Percentiles rank a stretch among this genome's conserved stretches.
Evolutionary conservation across 2,888 invertebrate species (phyloP).

Genomic region (Hymenopus coronatus): DNA sequence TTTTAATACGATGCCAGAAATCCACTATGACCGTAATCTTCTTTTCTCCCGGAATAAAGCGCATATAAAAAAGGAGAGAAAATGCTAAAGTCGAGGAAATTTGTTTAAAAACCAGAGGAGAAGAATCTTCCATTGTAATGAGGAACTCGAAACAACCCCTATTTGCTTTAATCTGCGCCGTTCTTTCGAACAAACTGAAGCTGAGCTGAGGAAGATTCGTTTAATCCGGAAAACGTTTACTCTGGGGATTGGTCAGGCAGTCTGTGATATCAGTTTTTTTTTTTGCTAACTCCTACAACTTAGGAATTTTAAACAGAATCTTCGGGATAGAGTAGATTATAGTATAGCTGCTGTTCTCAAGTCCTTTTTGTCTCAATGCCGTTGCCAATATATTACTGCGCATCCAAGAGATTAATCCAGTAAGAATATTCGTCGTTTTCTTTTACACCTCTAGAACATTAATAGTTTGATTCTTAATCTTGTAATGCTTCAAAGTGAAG

Average conservation of each 20-base stretch:
- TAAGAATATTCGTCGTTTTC: too few relatives aligned
- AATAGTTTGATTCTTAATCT: too few relatives aligned
- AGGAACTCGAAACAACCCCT: not conserved
- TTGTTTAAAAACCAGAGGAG: not conserved
- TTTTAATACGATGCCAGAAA: not conserved
- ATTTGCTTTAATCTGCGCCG: not conserved
- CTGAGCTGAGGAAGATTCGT: not conserved
- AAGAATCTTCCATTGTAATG: not conserved
- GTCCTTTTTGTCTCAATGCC: too few relatives aligned
- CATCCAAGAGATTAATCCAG: too few relatives aligned
- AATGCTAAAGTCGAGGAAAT: not conserved
- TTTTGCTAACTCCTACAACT: not conserved
- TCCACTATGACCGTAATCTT: not conserved
- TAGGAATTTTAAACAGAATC: not conserved
- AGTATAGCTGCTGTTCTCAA: not conserved
- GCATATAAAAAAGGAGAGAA: not conserved
- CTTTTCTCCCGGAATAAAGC: not conserved
- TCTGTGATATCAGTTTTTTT: not conserved
- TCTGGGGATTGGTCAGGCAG: not conserved
- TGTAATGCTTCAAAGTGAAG: too few relatives aligned
- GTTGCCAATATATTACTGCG: too few relatives aligned
- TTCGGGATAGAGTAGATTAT: not conserved
- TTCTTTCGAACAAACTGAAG: not conserved
- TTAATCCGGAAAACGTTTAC: not conserved
- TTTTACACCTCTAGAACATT: too few relatives aligned